Percentiles rank a stretch among this genome's conserved stretches.
These are phyloP conservation scores for Drosophila ficusphila DNA, from an alignment of 1,140 invertebrate species.

Conservation along the genomic window DNA sequence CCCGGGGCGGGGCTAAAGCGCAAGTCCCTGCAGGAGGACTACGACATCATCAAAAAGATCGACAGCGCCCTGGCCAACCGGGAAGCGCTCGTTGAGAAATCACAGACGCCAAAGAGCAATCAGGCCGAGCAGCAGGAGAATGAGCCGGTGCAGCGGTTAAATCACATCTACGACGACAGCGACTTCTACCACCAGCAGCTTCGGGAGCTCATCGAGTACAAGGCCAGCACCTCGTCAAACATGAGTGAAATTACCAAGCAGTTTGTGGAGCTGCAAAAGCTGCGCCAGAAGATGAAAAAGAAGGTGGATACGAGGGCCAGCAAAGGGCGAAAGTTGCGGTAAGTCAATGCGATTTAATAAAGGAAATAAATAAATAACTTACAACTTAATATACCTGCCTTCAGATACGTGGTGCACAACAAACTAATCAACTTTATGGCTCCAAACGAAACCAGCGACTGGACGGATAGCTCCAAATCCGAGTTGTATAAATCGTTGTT, in stretches of 20 bases:
- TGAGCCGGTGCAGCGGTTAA: constrained; percentile 66
- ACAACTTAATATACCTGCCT: background rate
- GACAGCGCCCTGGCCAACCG: constrained; percentile 93
- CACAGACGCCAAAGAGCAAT: constrained; percentile 91
- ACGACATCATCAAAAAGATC: constrained; percentile 93
- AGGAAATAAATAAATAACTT: too few relatives aligned
- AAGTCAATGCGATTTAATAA: too few relatives aligned
- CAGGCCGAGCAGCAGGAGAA: constrained; percentile 85
- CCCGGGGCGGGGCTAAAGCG: constrained; percentile 87
- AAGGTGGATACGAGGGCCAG: constrained; percentile 96
- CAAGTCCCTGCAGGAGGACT: constrained; percentile 88
- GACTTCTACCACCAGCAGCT: constrained; percentile 98
- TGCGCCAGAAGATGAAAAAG: constrained; percentile 94
- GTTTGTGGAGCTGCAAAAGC: constrained; percentile 95
- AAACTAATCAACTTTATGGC: constrained; percentile 98
- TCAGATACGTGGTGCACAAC: constrained; percentile 93
- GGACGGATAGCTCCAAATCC: constrained; percentile 91
- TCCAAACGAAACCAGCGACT: constrained; percentile 88
- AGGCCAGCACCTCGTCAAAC: constrained; percentile 92
- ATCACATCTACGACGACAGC: constrained; percentile 97
- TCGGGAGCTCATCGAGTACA: constrained; percentile 95
- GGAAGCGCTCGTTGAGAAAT: constrained; percentile 90
- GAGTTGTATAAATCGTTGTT: constrained; percentile 94
- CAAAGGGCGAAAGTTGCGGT: constrained; percentile 94
- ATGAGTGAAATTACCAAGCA: constrained; percentile 92